phyloP scores from a whole-genome alignment of 2,797 vertebrate species.

The Trematomus bernacchii region DNA sequence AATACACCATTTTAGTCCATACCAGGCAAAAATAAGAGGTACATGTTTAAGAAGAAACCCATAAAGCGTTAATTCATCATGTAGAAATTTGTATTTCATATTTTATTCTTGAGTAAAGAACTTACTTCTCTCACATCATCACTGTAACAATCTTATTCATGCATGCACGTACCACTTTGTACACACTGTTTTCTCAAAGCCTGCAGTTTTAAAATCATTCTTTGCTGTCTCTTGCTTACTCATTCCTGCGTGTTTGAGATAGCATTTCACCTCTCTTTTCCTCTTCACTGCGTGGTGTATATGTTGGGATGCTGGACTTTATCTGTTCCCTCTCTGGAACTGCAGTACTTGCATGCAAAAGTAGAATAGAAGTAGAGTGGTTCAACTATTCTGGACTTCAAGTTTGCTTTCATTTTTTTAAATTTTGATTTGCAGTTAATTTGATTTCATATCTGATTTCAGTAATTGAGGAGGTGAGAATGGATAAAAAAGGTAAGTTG shows the following conservation, averaged over 20 bases:
- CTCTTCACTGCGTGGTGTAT: slow-evolving; percentile 47
- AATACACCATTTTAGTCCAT: background rate
- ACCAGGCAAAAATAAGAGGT: background rate
- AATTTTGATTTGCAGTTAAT: slow-evolving; percentile 75
- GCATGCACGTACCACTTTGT: slow-evolving; percentile 59
- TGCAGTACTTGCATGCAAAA: slow-evolving; percentile 66
- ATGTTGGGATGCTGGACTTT: slow-evolving; percentile 84
- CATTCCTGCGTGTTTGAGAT: slow-evolving; percentile 65
- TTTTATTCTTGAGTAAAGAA: slow-evolving; percentile 6
- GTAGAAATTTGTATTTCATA: background rate
- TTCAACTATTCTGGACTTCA: slow-evolving; percentile 34
- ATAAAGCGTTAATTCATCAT: background rate
- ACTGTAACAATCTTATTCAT: slow-evolving; percentile 24
- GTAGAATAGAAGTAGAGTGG: slow-evolving; percentile 73
- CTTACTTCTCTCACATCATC: slow-evolving; percentile 2
- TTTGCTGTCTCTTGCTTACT: slow-evolving; percentile 46
- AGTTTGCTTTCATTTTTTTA: slow-evolving; percentile 52
- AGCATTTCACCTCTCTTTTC: slow-evolving; percentile 51
- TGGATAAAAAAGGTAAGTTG: slow-evolving; percentile 86
- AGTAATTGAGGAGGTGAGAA: slow-evolving; percentile 84
- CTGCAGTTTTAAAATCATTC: slow-evolving; percentile 21
- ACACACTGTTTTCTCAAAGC: slow-evolving; percentile 16
- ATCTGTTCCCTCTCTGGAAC: slow-evolving; percentile 67
- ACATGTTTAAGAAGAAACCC: background rate
- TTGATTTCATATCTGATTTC: slow-evolving; percentile 88